Evolutionary conservation across 2,113 vertebrate species (phyloP).

Genomic region (human (Homo sapiens)): DNA sequence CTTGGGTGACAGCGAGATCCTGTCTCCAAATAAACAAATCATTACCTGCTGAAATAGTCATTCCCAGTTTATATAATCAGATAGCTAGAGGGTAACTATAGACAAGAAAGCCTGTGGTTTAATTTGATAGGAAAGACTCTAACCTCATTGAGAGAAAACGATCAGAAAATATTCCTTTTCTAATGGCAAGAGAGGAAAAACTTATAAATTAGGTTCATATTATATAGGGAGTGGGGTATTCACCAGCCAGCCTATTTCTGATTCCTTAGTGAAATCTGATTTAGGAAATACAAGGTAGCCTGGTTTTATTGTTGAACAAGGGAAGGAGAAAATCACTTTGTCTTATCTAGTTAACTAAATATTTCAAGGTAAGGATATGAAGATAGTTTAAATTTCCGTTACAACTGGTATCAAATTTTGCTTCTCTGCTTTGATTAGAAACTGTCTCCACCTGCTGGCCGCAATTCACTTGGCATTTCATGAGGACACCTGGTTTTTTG

Average conservation of each 20-base stretch:
- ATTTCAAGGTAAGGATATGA: slow-evolving; percentile 51
- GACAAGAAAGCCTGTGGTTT: slow-evolving; percentile 27
- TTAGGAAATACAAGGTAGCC: not conserved
- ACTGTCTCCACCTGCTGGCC: slow-evolving; percentile 72
- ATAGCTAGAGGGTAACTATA: not conserved
- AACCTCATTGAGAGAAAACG: slow-evolving; percentile 19
- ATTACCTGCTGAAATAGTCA: not conserved
- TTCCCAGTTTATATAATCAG: slow-evolving; percentile 28
- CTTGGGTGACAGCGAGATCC: too few relatives aligned
- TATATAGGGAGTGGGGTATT: not conserved
- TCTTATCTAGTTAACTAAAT: slow-evolving; percentile 53
- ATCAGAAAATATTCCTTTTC: not conserved
- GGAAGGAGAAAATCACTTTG: not conserved
- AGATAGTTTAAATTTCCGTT: slow-evolving; percentile 39
- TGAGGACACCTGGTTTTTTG: not conserved
- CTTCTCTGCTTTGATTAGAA: slow-evolving; percentile 46
- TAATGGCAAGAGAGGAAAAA: slow-evolving; percentile 34
- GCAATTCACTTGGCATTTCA: slow-evolving; percentile 8
- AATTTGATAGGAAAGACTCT: slow-evolving; percentile 3
- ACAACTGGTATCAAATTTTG: not conserved
- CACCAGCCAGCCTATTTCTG: slow-evolving; percentile 21
- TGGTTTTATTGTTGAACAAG: slow-evolving; percentile 42
- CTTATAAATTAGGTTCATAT: not conserved
- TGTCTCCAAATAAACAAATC: too few relatives aligned
- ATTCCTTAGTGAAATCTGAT: slow-evolving; percentile 43